Conservation (phyloP, 2,113 vertebrate genomes). For the Raphicerus campestris region DNA sequence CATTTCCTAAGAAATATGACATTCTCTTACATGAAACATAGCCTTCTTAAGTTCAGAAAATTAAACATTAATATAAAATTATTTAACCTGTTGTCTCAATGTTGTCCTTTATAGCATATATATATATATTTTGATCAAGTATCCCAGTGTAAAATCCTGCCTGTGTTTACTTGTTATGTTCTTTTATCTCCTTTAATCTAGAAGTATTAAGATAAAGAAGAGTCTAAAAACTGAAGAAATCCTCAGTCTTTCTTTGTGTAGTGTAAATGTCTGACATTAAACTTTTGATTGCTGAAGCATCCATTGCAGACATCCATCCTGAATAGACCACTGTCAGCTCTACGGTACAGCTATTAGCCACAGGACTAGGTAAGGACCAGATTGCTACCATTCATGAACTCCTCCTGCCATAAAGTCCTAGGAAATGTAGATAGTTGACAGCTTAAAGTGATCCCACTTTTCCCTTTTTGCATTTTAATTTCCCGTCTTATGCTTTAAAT, state of each 20-base stretch:
- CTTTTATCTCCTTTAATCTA: neutral
- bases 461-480: neutral
- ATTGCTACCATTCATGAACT: neutral
- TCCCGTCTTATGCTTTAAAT: neutral
- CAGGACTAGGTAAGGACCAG: neutral
- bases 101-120: neutral
- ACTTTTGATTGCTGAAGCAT: neutral
- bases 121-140: neutral
- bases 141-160: neutral
- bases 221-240: neutral
- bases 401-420: neutral
- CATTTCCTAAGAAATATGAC: neutral
- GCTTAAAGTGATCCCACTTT: neutral
- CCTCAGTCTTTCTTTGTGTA: neutral
- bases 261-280: neutral
- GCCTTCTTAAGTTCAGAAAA: conserved; percentile 5
- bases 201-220: neutral
- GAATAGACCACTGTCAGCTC: neutral
- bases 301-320: neutral
- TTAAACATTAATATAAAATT: neutral
- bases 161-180: neutral
- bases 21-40: neutral
- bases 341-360: neutral
- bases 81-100: neutral
- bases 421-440: neutral